Conservation (phyloP, 2,797 vertebrate species). For the Orestias chungarensis region DNA sequence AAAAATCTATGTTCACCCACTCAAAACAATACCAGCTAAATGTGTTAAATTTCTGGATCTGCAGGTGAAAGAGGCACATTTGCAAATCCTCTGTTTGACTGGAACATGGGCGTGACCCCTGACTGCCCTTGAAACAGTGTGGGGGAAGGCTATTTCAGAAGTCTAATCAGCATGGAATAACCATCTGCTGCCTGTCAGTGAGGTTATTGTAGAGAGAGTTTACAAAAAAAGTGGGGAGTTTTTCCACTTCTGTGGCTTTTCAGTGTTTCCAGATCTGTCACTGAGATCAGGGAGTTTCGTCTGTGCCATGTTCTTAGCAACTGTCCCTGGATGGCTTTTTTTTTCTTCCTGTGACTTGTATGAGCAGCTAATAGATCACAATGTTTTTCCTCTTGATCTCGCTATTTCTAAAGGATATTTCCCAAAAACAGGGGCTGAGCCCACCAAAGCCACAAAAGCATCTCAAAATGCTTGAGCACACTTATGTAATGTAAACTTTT, state of each 20-base stretch:
- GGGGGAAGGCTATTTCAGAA: conserved; percentile 66
- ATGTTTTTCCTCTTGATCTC: conserved; percentile 46
- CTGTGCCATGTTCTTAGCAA: conserved; percentile 49
- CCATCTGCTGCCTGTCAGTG: conserved; percentile 57
- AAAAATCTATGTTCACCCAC: conserved; percentile 11
- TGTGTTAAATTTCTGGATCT: conserved; percentile 21
- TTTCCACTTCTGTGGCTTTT: conserved; percentile 51
- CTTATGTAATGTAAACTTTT: conserved; percentile 8
- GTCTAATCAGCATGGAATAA: conserved; percentile 71
- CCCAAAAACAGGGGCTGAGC: conserved; percentile 48
- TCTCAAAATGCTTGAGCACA: conserved; percentile 16
- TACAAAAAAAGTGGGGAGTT: neutral
- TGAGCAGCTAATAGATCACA: conserved; percentile 49
- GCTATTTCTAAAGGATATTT: conserved; percentile 65
- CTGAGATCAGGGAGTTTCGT: conserved; percentile 45
- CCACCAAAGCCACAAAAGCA: conserved; percentile 43
- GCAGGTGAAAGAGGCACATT: conserved; percentile 24
- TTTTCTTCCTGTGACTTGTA: conserved; percentile 31
- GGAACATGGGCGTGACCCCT: conserved; percentile 60
- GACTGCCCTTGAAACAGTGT: conserved; percentile 46
- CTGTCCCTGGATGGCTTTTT: conserved; percentile 48
- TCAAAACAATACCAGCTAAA: conserved; percentile 20
- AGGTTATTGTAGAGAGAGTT: conserved; percentile 26
- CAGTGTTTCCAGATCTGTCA: conserved; percentile 53
- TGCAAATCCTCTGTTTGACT: conserved; percentile 26